Evolutionary conservation across 2,113 vertebrate species (phyloP).

Genomic region (Shinisaurus crocodilurus): DNA sequence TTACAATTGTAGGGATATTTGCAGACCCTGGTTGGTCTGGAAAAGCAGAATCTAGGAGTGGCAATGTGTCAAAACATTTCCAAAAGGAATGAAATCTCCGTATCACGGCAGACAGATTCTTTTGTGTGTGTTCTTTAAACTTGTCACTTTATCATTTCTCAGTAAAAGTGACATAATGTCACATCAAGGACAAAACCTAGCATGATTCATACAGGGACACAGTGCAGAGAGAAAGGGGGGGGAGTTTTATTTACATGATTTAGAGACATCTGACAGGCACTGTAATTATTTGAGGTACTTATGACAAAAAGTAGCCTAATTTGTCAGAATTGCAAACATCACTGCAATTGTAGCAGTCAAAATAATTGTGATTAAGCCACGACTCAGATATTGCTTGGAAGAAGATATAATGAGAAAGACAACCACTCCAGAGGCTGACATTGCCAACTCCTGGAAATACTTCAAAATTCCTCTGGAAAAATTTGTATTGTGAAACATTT

Average conservation of each 20-base stretch:
- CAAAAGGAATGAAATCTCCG: neutral
- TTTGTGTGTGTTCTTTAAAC: neutral
- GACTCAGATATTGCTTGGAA: conserved; percentile 52
- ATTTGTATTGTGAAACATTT: conserved; percentile 18
- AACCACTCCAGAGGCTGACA: conserved; percentile 50
- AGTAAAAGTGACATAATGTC: conserved; percentile 63
- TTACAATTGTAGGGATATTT: neutral
- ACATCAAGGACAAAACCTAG: conserved; percentile 62
- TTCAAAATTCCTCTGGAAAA: conserved; percentile 40
- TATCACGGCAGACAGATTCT: neutral
- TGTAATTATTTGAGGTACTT: conserved; percentile 71
- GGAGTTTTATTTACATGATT: conserved; percentile 56
- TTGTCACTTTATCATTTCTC: conserved; percentile 69
- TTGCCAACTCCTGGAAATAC: conserved; percentile 60
- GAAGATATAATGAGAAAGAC: conserved; percentile 55
- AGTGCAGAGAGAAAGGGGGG: neutral
- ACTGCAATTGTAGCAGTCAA: conserved; percentile 66
- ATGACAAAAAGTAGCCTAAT: conserved; percentile 70
- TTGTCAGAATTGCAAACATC: conserved; percentile 70
- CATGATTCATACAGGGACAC: conserved; percentile 46
- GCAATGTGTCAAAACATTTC: neutral
- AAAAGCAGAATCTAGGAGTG: neutral
- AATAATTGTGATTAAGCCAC: conserved; percentile 71
- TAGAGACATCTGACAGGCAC: conserved; percentile 64
- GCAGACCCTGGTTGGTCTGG: neutral